Conservation (phyloP, 2,797 vertebrate species). For the Sebastes nivosus region DNA sequence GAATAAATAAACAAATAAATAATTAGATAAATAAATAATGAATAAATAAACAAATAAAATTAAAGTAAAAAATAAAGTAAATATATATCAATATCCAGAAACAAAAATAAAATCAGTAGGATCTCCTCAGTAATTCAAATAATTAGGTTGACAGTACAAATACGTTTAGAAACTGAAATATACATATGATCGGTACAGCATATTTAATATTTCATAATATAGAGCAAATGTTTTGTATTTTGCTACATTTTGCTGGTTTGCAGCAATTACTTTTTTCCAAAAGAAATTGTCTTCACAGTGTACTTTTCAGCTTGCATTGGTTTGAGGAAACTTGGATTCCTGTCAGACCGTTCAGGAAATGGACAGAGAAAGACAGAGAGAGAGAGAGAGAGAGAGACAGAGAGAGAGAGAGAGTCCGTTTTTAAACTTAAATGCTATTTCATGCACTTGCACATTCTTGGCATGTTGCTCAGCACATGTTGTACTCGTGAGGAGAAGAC, state of each 20-base stretch:
- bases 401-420: not conserved
- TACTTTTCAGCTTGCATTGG: not conserved
- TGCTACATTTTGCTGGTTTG: no score
- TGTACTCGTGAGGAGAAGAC: slow-evolving; percentile 6
- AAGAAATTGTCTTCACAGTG: no score
- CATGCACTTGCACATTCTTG: not conserved
- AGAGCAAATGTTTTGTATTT: no score
- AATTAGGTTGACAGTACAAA: no score
- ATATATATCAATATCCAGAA: no score
- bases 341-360: not conserved
- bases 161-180: fast-evolving
- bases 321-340: not conserved
- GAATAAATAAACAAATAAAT: no score
- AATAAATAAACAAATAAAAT: no score
- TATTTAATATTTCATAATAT: no score
- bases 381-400: not conserved
- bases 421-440: not conserved
- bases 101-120: fast-evolving
- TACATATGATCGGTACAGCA: no score
- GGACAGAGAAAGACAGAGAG: not conserved
- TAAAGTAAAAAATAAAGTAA: no score
- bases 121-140: no score
- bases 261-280: fast-evolving
- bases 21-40: no score
- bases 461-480: slow-evolving; percentile 14